Base-by-base conservation (phyloP, 2,888 invertebrate genomes). In the Euzetes globulus region DNA sequence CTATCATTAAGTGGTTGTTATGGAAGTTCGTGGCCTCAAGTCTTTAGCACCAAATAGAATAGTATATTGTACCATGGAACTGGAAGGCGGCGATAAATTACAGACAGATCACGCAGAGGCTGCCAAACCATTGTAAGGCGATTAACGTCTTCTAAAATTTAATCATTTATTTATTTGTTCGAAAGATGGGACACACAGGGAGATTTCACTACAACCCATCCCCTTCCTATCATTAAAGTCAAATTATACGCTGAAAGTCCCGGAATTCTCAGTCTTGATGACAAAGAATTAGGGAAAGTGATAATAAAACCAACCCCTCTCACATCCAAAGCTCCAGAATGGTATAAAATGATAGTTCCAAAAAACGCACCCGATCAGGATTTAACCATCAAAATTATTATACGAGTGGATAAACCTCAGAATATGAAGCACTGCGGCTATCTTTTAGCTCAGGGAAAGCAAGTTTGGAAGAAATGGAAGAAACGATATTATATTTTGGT, bases 11-110 rank as follows among this genome's bases (percentile, higher is more conserved):
- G 94, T 97, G 78, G 91, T 99, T 82, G 98, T 99, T 74, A 95
- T 98, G 92, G 98, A 99, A 86, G 98, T 99, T 73, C 94, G 97
- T 84, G 96, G 96, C 79, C 87, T 99, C 79, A 98, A 97, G 85
- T 94, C 95, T 73, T 86, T 99, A 81, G 91, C 96, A 78, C 91
- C 94, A 47, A 98, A 96, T 86, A 89, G 97, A 81, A 97, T 99
- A 83, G 97, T 99, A 72, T 99, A 99, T 85, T 99, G 99, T 84
- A 99, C 98, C 27, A 99, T 99, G 99, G 99, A 99, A 85, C 96
- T 99, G 50, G 99, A 99, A 84, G 97, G 95, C 65, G 96, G 97
- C 63, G 96, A 97, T 82, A 99, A 99, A 83, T 86, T 99, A 77
- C 98, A 99, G 85, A 99, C 99, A 1, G 99, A 98, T 85, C 98